phyloP scores from a whole-genome alignment of 2,888 invertebrate genomes.

The Steromphala cineraria region DNA sequence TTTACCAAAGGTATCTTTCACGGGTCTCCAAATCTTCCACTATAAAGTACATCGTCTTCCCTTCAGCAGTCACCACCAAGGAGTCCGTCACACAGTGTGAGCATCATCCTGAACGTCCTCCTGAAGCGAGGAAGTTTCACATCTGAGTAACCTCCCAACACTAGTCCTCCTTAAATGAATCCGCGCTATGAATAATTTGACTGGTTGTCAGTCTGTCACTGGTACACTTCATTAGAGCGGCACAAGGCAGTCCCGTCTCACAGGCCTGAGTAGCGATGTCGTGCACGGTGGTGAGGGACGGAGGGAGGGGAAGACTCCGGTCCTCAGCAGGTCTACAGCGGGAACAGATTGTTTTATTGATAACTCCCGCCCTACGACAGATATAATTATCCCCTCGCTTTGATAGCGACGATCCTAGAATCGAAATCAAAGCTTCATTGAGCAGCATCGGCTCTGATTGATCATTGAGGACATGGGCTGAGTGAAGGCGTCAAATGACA shows the following conservation, averaged over 20 bases:
- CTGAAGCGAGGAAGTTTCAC: too few relatives aligned
- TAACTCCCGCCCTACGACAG: slow-evolving; percentile 14
- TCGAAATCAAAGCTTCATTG: slow-evolving; percentile 21
- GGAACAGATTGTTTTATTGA: slow-evolving; percentile 21
- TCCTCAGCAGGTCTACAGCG: background rate
- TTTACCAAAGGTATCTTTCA: too few relatives aligned
- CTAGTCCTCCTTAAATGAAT: background rate
- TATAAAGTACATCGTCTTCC: too few relatives aligned
- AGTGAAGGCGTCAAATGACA: background rate
- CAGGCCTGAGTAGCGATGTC: background rate
- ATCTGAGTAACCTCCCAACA: background rate
- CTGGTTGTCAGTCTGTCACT: background rate
- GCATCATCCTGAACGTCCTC: too few relatives aligned
- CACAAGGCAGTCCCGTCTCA: background rate
- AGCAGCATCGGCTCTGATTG: background rate
- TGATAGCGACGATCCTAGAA: slow-evolving; percentile 14
- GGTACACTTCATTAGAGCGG: background rate
- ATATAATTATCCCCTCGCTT: slow-evolving; percentile 12
- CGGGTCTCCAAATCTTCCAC: too few relatives aligned
- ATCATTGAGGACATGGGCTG: background rate
- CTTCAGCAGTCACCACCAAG: too few relatives aligned
- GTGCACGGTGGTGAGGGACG: background rate
- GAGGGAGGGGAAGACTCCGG: background rate
- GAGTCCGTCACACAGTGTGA: too few relatives aligned
- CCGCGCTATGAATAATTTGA: slow-evolving; percentile 6